Evolutionary conservation across 2,797 vertebrate genomes (phyloP).

Genomic region (Lacerta bilineata): DNA sequence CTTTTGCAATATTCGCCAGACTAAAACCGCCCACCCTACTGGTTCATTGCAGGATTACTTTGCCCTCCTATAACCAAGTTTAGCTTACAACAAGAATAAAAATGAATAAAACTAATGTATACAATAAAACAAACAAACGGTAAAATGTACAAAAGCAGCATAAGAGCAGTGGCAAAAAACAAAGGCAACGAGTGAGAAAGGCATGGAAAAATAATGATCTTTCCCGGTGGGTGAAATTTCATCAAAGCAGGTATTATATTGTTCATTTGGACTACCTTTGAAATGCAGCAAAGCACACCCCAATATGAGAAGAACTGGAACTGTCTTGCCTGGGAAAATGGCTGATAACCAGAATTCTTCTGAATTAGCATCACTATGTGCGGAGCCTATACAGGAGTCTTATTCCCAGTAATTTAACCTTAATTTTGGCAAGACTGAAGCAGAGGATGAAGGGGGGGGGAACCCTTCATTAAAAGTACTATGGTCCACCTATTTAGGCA

Average conservation of each 20-base stretch:
- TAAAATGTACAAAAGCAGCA: background rate
- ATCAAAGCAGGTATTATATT: background rate
- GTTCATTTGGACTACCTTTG: background rate
- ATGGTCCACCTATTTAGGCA: constrained; percentile 23
- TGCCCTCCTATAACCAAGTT: background rate
- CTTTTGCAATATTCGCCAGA: background rate
- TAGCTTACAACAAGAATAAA: background rate
- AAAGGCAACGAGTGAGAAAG: background rate
- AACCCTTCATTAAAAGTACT: constrained; percentile 10
- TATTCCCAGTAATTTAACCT: background rate
- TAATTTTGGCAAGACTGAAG: background rate
- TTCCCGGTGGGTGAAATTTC: background rate
- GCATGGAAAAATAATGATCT: background rate
- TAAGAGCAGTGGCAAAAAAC: background rate
- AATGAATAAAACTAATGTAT: background rate
- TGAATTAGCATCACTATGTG: background rate
- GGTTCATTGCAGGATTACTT: background rate
- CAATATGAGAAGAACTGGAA: background rate
- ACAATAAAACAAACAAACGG: background rate
- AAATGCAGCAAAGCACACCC: background rate
- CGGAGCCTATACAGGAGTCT: background rate
- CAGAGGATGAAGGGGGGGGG: background rate
- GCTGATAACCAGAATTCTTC: background rate
- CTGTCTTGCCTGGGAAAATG: background rate
- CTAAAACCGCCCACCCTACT: background rate